Evolutionary conservation across 2,797 vertebrate species (phyloP), one percentile per base, ranked within the genome.

Genomic region (Hydrolagus colliei): DNA sequence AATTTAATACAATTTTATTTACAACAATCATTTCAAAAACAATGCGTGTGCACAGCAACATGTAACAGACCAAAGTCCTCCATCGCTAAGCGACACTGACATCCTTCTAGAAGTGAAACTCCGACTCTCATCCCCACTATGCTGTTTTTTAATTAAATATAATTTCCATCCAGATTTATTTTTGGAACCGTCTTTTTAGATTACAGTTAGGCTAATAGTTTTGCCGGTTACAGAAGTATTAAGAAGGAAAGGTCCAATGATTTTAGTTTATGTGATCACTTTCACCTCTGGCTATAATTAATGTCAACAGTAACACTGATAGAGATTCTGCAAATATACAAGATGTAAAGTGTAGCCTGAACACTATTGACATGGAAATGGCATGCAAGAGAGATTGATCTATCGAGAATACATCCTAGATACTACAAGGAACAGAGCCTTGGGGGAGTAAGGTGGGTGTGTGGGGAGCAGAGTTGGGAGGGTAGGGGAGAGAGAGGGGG

Each of bases 281-380:
- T 95, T 94, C 41, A 93, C 93, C 93, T 95, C 90, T 52, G 94
- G 96, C 93, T 94, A 94, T 71, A 84, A n/a, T 84, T 84, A 84
- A 91, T 92, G 92, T 95, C 93, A 92, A 94, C 91, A 94, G 92
- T 92, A 95, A 97, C 95, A 95, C 93, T 95, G 95, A 95, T 93
- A 94, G 41, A 52, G 91, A 95, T 90, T 94, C 93, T 93, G 93
- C 92, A 94, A 94, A 93, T 94, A 95, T 92, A 96, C 93, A 95
- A 93, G 90, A 95, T 91, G 93, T 93, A 94, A 93, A 95, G 94
- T 94, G 93, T 92, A 94, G 92, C 91, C 91, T 94, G 88, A 52
- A 90, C 92, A 91, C 89, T 92, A 93, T 89, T 90, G 95, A 94
- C 91, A 93, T 91, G 78, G 85, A 92, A 27, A 90, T 92, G 92